Evolutionary conservation across 2,888 invertebrate genomes (phyloP).

Genomic region (Chrysodeixis includens): DNA sequence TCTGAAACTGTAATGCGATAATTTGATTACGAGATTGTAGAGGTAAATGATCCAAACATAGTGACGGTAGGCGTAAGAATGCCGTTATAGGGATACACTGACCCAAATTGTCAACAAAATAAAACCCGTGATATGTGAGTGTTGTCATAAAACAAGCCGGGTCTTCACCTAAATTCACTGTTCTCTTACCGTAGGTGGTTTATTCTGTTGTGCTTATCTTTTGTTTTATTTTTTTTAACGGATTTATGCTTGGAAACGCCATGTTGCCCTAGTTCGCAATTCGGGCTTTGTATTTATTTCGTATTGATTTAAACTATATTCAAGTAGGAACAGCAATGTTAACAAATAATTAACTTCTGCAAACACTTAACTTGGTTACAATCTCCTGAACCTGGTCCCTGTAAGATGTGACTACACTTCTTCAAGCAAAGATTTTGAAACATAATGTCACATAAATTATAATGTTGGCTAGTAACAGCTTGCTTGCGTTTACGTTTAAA

Average conservation of each 20-base stretch:
- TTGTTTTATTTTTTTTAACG: conserved; percentile 38
- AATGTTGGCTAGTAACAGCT: neutral
- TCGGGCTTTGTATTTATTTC: conserved; percentile 18
- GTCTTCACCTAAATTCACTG: conserved; percentile 35
- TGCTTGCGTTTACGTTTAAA: neutral
- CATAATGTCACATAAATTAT: too few relatives aligned
- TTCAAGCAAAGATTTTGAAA: too few relatives aligned
- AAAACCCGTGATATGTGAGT: conserved; percentile 38
- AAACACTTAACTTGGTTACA: neutral
- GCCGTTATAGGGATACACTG: conserved; percentile 26
- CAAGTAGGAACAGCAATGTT: too few relatives aligned
- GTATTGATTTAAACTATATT: conserved; percentile 23
- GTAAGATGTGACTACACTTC: neutral
- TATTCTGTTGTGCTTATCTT: conserved; percentile 35
- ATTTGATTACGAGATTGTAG: neutral
- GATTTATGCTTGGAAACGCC: conserved; percentile 19
- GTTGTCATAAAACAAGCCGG: conserved; percentile 36
- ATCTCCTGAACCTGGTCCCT: neutral
- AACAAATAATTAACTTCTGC: too few relatives aligned
- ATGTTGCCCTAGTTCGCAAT: conserved; percentile 30
- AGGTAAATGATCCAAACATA: conserved; percentile 9
- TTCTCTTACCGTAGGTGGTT: conserved; percentile 26
- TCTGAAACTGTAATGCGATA: neutral
- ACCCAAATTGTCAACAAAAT: conserved; percentile 40
- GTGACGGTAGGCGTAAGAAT: conserved; percentile 13